These are phyloP conservation scores for Mythimna loreyi DNA, from an alignment of 2,888 invertebrate genomes.

Conservation along the genomic window DNA sequence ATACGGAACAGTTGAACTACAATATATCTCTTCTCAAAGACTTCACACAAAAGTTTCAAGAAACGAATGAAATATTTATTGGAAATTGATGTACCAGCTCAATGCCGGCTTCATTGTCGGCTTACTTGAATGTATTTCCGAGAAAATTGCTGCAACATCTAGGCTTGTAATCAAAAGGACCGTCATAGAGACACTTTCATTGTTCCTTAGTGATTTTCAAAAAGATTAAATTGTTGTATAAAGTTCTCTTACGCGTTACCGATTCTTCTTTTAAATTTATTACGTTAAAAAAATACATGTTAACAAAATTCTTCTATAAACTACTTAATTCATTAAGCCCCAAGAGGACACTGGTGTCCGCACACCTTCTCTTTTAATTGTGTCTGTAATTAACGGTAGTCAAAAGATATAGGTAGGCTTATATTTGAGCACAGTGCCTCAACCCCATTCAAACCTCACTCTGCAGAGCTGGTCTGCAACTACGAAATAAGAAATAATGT, in stretches of 20 bases:
- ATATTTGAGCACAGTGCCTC: too few species aligned
- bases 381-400: too few species aligned
- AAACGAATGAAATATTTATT: conserved; percentile 13
- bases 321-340: too few species aligned
- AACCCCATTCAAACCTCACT: too few species aligned
- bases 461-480: too few species aligned
- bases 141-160: not conserved
- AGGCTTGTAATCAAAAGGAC: conserved; percentile 17
- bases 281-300: too few species aligned
- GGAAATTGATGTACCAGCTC: not conserved
- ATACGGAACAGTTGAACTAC: conserved; percentile 2
- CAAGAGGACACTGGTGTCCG: too few species aligned
- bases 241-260: not conserved
- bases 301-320: too few species aligned
- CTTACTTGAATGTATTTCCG: conserved; percentile 14
- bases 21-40: not conserved
- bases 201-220: not conserved
- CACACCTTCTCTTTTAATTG: too few species aligned
- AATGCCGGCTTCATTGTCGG: not conserved
- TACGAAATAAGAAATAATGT: too few species aligned
- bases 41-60: conserved; percentile 6
- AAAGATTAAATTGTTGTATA: not conserved
- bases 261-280: too few species aligned
- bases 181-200: not conserved
- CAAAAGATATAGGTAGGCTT: too few species aligned